Evolutionary conservation across 2,797 vertebrate genomes (phyloP).

Genomic region (Agapornis canus): DNA sequence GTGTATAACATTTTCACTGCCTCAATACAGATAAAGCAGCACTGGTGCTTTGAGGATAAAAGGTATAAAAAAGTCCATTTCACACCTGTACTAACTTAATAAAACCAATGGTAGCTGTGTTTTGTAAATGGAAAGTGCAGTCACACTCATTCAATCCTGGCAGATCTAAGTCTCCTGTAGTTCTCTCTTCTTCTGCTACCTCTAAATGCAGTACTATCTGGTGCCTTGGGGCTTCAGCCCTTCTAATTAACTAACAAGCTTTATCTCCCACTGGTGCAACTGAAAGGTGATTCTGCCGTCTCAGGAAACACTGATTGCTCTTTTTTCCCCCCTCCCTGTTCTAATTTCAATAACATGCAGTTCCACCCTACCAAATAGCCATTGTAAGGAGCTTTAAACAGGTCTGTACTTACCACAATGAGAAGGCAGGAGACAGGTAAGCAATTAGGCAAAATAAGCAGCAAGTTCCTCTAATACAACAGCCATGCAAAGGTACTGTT

Average conservation of each 20-base stretch:
- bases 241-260: conserved; percentile 3
- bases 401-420: neutral
- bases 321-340: accelerated
- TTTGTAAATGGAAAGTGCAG: neutral
- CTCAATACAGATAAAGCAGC: neutral
- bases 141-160: neutral
- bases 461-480: neutral
- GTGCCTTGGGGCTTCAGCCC: neutral
- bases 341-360: neutral
- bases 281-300: neutral
- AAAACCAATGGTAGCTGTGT: neutral
- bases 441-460: neutral
- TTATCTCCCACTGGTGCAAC: neutral
- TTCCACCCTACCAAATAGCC: neutral
- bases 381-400: neutral
- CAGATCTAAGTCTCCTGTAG: neutral
- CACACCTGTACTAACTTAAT: neutral
- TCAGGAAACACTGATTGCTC: neutral
- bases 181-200: neutral
- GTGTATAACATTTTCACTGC: neutral
- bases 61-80: neutral
- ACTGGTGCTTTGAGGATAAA: neutral
- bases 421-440: neutral
- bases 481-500: neutral
- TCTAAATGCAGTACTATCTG: neutral